Evolutionary conservation across 1,140 invertebrate genomes (phyloP), one percentile per base, ranked within the genome.

Genomic region (Lasaia peninsularis): DNA sequence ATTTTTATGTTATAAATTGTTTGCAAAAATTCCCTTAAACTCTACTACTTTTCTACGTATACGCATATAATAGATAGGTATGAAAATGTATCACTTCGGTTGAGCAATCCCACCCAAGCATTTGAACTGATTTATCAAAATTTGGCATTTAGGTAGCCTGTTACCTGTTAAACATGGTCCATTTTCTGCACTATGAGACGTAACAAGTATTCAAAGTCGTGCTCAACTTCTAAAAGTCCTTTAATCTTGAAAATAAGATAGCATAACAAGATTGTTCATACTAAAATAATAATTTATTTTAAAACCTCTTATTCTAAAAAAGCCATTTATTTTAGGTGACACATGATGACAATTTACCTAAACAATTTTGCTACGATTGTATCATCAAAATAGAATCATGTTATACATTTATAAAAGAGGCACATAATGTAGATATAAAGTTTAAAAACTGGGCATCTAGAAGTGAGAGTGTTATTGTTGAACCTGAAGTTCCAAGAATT

Each of bases 351-450:
- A 71, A 68, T 52, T 60, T 88, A n/a, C 83, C 85, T 2, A 76
- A 72, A 40, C 78, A 85, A 20, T 88, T 88, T 54, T 88, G 85
- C 55, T 77, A 80, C 12, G 71, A 85, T 34, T 88, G 85, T 35
- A 58, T 67, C 4, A 73, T 78, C 10, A 82, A 80, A 73, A 82
- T 88, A 62, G 77, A 88, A 58, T 82, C 76, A 2, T 71, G 75
- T 28, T 85, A 73, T 57, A 71, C 70, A 56, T 88, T 78, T 61
- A 78, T 88, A 49, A 84, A 68, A 16, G 78, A 80, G 63, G 81
- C 83, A 4, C 75, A 80, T 51, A 78, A 78, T 65, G 76, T 78
- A 0, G 75, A 85, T 58, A 57, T 77, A 11, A 84, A 80, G 24
- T 59, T 88, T 0, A 80, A 75, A 55, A 86, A 86, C 33, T 74